Conservation (phyloP, 2,888 invertebrate species). For the Neoascia interrupta region DNA sequence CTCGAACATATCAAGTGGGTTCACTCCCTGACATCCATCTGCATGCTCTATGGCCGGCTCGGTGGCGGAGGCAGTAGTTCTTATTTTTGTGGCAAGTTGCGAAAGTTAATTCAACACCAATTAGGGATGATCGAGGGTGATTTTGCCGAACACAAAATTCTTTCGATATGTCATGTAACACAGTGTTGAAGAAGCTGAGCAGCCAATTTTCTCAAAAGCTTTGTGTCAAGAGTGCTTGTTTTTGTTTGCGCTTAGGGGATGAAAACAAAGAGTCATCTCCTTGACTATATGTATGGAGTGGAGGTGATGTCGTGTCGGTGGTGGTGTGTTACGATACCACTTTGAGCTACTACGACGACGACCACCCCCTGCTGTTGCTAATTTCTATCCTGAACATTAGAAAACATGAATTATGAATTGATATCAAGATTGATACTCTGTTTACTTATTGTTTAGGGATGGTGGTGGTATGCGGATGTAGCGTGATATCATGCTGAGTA, state of each 20-base stretch:
- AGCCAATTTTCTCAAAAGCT: constrained; percentile 67
- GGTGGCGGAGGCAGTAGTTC: constrained; percentile 35
- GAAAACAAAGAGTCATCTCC: constrained; percentile 49
- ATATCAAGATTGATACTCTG: constrained; percentile 78
- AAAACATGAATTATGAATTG: constrained; percentile 80
- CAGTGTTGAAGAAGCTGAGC: constrained; percentile 24
- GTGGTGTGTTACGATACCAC: not conserved
- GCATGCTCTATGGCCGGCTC: too few relatives aligned
- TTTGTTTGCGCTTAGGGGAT: constrained; percentile 41
- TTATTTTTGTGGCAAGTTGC: constrained; percentile 67
- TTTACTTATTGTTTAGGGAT: constrained; percentile 48
- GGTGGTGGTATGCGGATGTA: constrained; percentile 7
- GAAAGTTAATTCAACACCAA: constrained; percentile 80
- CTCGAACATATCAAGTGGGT: constrained; percentile 49
- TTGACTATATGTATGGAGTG: not conserved
- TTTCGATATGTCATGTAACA: constrained; percentile 42
- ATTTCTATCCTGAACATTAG: constrained; percentile 61
- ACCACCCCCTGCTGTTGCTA: constrained; percentile 40
- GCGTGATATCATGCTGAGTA: constrained; percentile 40
- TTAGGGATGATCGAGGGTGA: constrained; percentile 78
- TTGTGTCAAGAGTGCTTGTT: constrained; percentile 22
- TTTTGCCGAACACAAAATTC: too few relatives aligned
- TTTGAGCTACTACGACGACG: too few relatives aligned
- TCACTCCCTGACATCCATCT: constrained; percentile 59
- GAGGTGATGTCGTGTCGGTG: constrained; percentile 10